Percentiles rank a stretch among this genome's conserved stretches.
Evolutionary conservation across 2,888 invertebrate species (phyloP).

Genomic region (Himalopsyche kuldschensis): DNA sequence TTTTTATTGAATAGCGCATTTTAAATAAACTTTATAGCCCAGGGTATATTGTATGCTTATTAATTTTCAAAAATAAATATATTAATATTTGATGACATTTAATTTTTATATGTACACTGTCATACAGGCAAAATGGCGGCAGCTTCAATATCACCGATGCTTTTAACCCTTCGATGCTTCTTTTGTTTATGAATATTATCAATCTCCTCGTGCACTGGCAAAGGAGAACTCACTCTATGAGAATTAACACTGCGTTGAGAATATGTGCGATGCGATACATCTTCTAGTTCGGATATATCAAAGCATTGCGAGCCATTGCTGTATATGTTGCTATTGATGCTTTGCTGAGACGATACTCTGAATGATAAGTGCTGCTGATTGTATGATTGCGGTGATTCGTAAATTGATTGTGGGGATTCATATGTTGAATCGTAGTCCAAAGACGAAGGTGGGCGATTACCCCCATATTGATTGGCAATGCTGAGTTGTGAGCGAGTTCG

Average conservation of each 20-base stretch:
- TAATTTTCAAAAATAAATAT: no score
- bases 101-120: slow-evolving; percentile 7
- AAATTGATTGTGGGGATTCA: slow-evolving; percentile 45
- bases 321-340: slow-evolving; percentile 39
- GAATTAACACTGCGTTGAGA: slow-evolving; percentile 52
- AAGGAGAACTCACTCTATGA: slow-evolving; percentile 56
- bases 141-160: slow-evolving; percentile 75
- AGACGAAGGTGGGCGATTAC: slow-evolving; percentile 48
- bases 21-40: no score
- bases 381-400: slow-evolving; percentile 48
- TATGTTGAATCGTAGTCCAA: slow-evolving; percentile 41
- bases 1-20: no score
- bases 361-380: slow-evolving; percentile 41
- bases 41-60: not conserved
- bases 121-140: slow-evolving; percentile 52
- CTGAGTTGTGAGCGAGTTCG: slow-evolving; percentile 61
- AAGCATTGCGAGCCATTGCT: slow-evolving; percentile 38
- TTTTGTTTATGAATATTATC: slow-evolving; percentile 56
- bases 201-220: slow-evolving; percentile 55
- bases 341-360: slow-evolving; percentile 38
- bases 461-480: slow-evolving; percentile 50
- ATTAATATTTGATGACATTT: not conserved
- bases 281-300: slow-evolving; percentile 35
- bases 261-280: slow-evolving; percentile 49
- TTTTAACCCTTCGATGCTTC: slow-evolving; percentile 69